These are phyloP conservation scores for Circaetus gallicus DNA, from an alignment of 2,113 vertebrate species.

Conservation along the genomic window DNA sequence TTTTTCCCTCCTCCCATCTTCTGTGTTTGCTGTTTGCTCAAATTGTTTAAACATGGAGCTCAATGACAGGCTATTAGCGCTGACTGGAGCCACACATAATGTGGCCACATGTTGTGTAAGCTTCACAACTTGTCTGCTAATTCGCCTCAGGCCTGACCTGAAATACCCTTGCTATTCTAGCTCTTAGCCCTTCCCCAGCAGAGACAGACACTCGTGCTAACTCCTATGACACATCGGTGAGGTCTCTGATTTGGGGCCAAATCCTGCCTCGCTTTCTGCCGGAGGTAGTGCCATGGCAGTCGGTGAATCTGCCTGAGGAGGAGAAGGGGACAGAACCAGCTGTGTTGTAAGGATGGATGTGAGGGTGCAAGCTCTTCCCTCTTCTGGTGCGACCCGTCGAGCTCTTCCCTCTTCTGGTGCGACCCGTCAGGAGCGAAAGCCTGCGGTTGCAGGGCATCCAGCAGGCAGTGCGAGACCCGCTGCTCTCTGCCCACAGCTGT, in stretches of 20 bases:
- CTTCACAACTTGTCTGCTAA: slow-evolving; percentile 64
- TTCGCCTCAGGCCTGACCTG: slow-evolving; percentile 63
- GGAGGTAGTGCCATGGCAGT: background rate
- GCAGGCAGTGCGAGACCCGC: background rate
- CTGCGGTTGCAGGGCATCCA: fast-evolving
- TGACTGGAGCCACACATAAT: slow-evolving; percentile 59
- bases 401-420: too few relatives aligned
- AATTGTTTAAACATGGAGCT: slow-evolving; percentile 63
- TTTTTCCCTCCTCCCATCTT: slow-evolving; percentile 50
- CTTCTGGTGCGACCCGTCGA: background rate
- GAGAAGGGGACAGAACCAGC: background rate
- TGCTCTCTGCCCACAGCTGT: background rate
- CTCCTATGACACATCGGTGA: background rate
- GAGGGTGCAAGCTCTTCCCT: background rate
- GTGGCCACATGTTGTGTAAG: slow-evolving; percentile 66
- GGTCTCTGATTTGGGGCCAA: background rate
- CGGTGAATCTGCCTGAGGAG: background rate
- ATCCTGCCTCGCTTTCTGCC: background rate
- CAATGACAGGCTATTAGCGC: slow-evolving; percentile 60
- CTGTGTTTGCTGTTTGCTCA: slow-evolving; percentile 63
- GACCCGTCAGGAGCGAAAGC: background rate
- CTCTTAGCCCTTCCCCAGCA: background rate
- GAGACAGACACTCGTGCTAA: background rate
- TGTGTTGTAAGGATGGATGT: background rate
- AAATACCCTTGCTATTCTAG: slow-evolving; percentile 54